Conservation (phyloP, 2,797 vertebrate genomes). For the Aplochiton taeniatus region DNA sequence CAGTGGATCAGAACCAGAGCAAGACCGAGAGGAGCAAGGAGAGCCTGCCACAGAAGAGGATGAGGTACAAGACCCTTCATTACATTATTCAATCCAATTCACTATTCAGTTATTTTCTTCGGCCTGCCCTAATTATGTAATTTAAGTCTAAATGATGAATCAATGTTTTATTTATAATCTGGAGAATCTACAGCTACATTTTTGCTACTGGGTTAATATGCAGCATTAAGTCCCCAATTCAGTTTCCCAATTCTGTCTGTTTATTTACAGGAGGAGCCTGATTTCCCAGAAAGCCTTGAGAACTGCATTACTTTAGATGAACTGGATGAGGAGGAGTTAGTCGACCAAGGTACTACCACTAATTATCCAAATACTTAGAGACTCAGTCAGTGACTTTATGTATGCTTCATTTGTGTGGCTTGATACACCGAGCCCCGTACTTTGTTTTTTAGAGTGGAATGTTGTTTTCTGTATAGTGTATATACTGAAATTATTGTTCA, state of each 20-base stretch:
- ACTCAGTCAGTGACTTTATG: background rate
- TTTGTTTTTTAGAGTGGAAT: too few relatives aligned
- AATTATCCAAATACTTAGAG: background rate
- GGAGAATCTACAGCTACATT: too few relatives aligned
- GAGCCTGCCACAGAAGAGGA: background rate
- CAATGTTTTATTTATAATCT: too few relatives aligned
- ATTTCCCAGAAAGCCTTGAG: slow-evolving; percentile 54
- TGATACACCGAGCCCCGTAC: too few relatives aligned
- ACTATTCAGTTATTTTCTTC: too few relatives aligned
- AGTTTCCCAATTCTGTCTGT: background rate
- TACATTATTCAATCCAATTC: too few relatives aligned
- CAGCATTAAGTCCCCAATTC: background rate
- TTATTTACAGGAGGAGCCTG: slow-evolving; percentile 41
- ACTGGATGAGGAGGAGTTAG: slow-evolving; percentile 48
- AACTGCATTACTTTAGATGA: slow-evolving; percentile 73
- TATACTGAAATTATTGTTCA: too few relatives aligned
- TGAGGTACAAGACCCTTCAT: background rate
- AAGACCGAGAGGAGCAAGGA: background rate
- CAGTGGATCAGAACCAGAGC: background rate
- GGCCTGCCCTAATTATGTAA: too few relatives aligned
- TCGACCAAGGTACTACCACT: slow-evolving; percentile 44
- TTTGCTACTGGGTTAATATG: background rate
- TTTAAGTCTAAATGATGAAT: too few relatives aligned
- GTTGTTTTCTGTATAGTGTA: too few relatives aligned
- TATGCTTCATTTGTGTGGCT: too few relatives aligned